Evolutionary conservation across 2,113 vertebrate species (phyloP).

Genomic region (Bubo bubo): DNA sequence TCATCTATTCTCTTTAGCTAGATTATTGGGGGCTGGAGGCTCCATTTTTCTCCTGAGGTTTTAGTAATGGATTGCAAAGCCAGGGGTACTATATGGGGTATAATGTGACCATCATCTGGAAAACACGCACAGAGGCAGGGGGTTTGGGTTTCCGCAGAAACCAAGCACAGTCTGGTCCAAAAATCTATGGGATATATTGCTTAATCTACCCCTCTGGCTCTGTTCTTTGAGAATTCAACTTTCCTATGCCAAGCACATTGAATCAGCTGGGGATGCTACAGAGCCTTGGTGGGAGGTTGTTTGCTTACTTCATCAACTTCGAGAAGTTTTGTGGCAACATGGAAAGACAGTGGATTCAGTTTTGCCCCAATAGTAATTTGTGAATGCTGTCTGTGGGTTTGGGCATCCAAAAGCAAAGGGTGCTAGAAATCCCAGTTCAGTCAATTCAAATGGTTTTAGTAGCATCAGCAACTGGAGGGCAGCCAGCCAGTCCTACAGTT

Average conservation of each 20-base stretch:
- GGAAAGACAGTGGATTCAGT: not conserved
- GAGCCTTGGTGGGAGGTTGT: not conserved
- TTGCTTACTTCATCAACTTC: not conserved
- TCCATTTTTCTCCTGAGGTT: not conserved
- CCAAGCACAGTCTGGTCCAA: not conserved
- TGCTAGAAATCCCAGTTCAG: not conserved
- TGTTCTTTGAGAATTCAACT: not conserved
- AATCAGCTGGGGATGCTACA: not conserved
- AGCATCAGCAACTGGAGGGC: not conserved
- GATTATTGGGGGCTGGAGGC: not conserved
- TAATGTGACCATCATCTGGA: not conserved
- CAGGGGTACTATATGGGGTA: not conserved
- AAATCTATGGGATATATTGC: not conserved
- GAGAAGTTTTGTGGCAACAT: not conserved
- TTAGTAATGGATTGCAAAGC: not conserved
- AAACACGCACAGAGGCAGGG: not conserved
- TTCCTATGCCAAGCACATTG: not conserved
- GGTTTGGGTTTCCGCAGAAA: not conserved
- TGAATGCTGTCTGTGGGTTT: not conserved
- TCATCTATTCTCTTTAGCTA: not conserved
- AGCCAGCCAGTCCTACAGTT: not conserved
- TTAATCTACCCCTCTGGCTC: not conserved
- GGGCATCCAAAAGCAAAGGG: not conserved
- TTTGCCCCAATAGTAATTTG: not conserved
- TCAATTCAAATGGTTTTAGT: not conserved